phyloP scores from a whole-genome alignment of 2,797 vertebrate species.

The Falco novaeseelandiae region DNA sequence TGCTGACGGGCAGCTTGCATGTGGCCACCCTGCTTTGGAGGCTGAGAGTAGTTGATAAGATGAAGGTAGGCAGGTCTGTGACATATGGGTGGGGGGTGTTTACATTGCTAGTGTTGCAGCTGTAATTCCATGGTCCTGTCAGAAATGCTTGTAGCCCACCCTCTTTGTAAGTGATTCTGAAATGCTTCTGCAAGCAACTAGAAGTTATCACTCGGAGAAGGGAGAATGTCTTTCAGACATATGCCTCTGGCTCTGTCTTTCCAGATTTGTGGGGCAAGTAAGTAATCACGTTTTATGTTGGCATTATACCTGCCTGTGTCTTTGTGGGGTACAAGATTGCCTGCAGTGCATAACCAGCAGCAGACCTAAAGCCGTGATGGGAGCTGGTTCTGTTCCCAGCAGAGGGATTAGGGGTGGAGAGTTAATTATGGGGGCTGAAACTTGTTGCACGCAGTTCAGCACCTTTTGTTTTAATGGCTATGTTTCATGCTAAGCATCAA shows the following conservation, averaged over 20 bases:
- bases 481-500: background rate
- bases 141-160: background rate
- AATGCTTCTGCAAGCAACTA: background rate
- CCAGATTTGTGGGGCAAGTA: background rate
- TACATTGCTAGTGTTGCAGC: background rate
- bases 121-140: background rate
- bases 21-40: background rate
- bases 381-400: background rate
- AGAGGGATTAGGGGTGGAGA: background rate
- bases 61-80: background rate
- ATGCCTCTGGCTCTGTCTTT: background rate
- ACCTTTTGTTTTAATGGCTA: background rate
- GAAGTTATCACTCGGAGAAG: background rate
- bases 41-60: background rate
- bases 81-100: accelerated
- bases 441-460: background rate
- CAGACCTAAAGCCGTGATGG: background rate
- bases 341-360: background rate
- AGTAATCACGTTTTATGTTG: background rate
- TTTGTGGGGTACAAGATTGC: background rate
- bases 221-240: background rate
- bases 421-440: background rate
- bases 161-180: background rate
- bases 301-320: background rate
- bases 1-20: background rate